These are phyloP conservation scores for Trichopoda pennipes DNA, from an alignment of 2,888 invertebrate genomes.

Conservation along the genomic window DNA sequence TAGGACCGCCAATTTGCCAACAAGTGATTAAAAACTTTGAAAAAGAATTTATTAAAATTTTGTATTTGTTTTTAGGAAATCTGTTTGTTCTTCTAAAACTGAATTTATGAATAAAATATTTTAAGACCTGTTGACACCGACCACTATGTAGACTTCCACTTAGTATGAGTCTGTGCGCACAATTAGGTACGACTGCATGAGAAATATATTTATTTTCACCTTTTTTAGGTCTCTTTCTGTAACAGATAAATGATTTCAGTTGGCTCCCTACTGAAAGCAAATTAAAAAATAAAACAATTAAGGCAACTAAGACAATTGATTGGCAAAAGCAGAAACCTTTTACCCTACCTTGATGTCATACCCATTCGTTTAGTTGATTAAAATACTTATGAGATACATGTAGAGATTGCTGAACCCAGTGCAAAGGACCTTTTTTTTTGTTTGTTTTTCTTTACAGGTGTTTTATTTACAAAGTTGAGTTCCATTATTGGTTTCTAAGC, in stretches of 20 bases:
- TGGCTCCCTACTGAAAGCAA: constrained; percentile 52
- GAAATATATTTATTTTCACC: constrained; percentile 50
- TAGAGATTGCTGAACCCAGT: too few relatives aligned
- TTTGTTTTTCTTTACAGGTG: too few relatives aligned
- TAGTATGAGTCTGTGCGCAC: neutral
- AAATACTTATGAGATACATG: too few relatives aligned
- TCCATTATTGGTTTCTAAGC: too few relatives aligned
- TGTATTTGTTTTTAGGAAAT: too few relatives aligned
- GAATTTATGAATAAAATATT: too few relatives aligned
- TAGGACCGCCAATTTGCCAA: too few relatives aligned
- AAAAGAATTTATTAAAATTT: too few relatives aligned
- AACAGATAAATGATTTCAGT: constrained; percentile 63
- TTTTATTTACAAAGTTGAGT: too few relatives aligned
- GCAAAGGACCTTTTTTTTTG: too few relatives aligned
- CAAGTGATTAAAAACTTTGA: too few relatives aligned
- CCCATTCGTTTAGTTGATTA: neutral
- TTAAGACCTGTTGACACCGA: neutral
- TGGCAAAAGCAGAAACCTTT: neutral
- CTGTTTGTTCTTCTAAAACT: too few relatives aligned
- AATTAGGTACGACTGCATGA: neutral
- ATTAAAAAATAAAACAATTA: constrained; percentile 44
- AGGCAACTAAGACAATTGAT: neutral
- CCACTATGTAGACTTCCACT: neutral
- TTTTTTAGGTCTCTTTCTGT: constrained; percentile 33
- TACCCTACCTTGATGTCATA: neutral